A percentile compares a stretch with the other conserved stretches of the same genome.
These are phyloP conservation scores for Polydrusus cervinus DNA, from an alignment of 2,888 invertebrate species.

Conservation along the genomic window DNA sequence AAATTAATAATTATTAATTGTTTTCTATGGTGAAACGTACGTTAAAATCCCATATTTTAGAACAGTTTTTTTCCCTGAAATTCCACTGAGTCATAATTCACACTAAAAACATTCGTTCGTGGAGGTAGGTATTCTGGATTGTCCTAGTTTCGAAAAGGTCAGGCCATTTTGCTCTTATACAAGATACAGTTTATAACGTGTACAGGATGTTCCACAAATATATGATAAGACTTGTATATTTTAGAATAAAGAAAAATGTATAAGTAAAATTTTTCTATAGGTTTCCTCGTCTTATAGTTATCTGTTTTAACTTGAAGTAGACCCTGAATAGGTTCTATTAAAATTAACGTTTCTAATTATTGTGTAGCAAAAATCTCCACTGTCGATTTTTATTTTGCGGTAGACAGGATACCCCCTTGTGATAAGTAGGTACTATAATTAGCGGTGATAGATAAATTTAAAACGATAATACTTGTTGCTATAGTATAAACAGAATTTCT, in stretches of 20 bases:
- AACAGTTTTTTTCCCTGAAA: slow-evolving; percentile 26
- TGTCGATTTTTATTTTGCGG: too few species aligned
- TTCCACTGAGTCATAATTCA: slow-evolving; percentile 20
- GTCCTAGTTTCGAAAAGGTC: slow-evolving; percentile 16
- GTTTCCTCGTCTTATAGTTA: too few species aligned
- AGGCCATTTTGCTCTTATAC: slow-evolving; percentile 3
- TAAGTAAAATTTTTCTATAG: too few species aligned
- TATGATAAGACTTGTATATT: not conserved
- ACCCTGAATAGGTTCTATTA: too few species aligned
- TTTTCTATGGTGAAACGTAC: slow-evolving; percentile 18
- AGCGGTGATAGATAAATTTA: not conserved
- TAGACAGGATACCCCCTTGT: too few species aligned
- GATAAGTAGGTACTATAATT: too few species aligned
- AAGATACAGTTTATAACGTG: too few species aligned
- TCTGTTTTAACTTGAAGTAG: too few species aligned
- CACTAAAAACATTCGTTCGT: slow-evolving; percentile 29
- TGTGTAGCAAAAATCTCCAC: too few species aligned
- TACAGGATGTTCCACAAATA: not conserved
- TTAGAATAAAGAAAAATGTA: too few species aligned
- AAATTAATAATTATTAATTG: slow-evolving; percentile 31
- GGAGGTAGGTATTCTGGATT: slow-evolving; percentile 19
- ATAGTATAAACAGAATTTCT: not conserved
- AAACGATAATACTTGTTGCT: not conserved
- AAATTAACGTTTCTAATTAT: too few species aligned
- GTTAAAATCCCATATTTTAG: slow-evolving; percentile 11